phyloP scores from a whole-genome alignment of 2,797 vertebrate species.

The Cyprinella venusta region DNA sequence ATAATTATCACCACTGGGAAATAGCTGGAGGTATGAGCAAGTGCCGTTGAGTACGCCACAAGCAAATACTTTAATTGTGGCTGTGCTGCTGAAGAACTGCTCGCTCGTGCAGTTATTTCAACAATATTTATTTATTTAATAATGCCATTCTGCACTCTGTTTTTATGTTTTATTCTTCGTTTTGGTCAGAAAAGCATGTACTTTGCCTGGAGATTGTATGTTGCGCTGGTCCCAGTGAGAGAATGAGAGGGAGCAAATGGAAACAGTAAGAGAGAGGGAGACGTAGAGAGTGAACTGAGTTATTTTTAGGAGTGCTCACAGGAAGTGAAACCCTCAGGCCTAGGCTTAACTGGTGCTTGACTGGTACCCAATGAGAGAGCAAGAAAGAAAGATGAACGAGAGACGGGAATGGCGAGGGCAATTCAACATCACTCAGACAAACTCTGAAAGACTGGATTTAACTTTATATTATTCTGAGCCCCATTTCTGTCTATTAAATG shows the following conservation, averaged over 20 bases:
- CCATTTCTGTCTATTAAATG: not conserved
- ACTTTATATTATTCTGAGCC: not conserved
- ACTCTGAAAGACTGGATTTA: not conserved
- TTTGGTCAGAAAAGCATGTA: constrained; percentile 12
- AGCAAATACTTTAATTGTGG: constrained; percentile 56
- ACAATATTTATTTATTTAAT: constrained; percentile 25
- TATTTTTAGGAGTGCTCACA: constrained; percentile 45
- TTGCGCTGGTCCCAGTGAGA: constrained; percentile 32
- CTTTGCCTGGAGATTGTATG: constrained; percentile 5
- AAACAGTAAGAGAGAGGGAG: constrained; percentile 30
- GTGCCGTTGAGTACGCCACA: constrained; percentile 25
- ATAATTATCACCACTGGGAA: constrained; percentile 63
- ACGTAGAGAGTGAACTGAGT: constrained; percentile 5
- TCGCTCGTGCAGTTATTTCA: constrained; percentile 32
- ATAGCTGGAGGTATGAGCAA: constrained; percentile 41
- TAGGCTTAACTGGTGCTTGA: constrained; percentile 34
- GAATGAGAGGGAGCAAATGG: constrained; percentile 16
- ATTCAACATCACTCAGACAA: not conserved
- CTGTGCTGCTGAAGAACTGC: constrained; percentile 41
- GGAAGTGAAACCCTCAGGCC: constrained; percentile 48
- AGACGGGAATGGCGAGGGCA: not conserved
- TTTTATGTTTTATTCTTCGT: constrained; percentile 5
- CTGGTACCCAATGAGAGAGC: constrained; percentile 26
- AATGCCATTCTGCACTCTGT: constrained; percentile 16
- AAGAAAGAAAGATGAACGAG: not conserved